Percentiles rank a stretch among this genome's conserved stretches.
Evolutionary conservation across 2,797 vertebrate species (phyloP).

Genomic region (Liparis tanakae): DNA sequence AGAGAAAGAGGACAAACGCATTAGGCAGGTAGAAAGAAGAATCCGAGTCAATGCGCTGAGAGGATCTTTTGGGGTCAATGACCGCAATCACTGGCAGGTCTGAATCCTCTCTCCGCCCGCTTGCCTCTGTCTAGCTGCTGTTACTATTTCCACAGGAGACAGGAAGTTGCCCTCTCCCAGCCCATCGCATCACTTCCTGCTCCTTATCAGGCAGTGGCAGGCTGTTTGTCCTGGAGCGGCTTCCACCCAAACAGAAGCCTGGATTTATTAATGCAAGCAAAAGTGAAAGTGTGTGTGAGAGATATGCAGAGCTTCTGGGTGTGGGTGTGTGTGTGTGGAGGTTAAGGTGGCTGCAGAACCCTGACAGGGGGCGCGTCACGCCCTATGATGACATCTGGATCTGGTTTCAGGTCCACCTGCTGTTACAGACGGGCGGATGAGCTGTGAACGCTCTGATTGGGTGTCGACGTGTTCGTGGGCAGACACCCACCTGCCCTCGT

Average conservation of each 20-base stretch:
- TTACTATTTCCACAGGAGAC: constrained; percentile 76
- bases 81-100: constrained; percentile 23
- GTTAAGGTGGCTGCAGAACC: constrained; percentile 19
- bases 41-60: constrained; percentile 13
- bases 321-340: constrained; percentile 20
- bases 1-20: constrained; percentile 23
- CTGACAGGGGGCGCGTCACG: background rate
- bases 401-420: constrained; percentile 47
- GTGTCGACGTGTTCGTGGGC: constrained; percentile 30
- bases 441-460: constrained; percentile 21
- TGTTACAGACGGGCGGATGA: constrained; percentile 1
- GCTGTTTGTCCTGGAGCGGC: constrained; percentile 71
- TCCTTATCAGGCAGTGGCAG: constrained; percentile 74
- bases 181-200: constrained; percentile 77
- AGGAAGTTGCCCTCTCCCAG: constrained; percentile 72
- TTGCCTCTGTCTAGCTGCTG: constrained; percentile 54
- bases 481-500: constrained; percentile 86
- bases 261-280: constrained; percentile 1
- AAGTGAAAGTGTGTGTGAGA: background rate
- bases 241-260: constrained; percentile 63
- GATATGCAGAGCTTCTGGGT: background rate
- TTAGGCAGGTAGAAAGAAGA: constrained; percentile 24
- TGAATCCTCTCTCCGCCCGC: constrained; percentile 31
- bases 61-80: constrained; percentile 33
- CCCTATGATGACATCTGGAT: constrained; percentile 60